Evolutionary conservation across 1,140 invertebrate species (phyloP).

Genomic region (Drosophila nebulosa): DNA sequence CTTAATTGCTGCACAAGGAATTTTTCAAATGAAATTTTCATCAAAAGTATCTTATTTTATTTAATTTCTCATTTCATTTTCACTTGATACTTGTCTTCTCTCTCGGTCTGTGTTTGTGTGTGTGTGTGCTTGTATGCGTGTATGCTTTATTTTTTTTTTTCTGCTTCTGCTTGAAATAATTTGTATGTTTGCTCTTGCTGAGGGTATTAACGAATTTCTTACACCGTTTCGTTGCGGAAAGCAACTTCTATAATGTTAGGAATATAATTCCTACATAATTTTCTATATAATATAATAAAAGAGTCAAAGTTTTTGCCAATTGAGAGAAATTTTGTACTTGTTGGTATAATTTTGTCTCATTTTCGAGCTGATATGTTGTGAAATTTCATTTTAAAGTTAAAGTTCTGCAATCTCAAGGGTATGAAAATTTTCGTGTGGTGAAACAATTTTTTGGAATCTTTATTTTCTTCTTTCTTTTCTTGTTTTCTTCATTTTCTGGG

Average conservation of each 20-base stretch:
- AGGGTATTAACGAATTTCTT: background rate
- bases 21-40: constrained; percentile 68
- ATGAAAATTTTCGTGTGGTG: background rate
- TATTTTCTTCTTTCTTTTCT: too few species aligned
- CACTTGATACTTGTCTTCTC: constrained; percentile 10
- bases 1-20: constrained; percentile 71
- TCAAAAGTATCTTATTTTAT: constrained; percentile 60
- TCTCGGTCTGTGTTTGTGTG: constrained; percentile 11
- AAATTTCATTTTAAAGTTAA: too few species aligned
- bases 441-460: background rate
- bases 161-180: constrained; percentile 48
- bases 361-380: too few species aligned
- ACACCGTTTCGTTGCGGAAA: too few species aligned
- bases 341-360: too few species aligned
- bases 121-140: background rate
- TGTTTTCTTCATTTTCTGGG: constrained; percentile 17
- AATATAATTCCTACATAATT: too few species aligned
- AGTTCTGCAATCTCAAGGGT: background rate
- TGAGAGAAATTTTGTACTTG: too few species aligned
- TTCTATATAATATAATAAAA: too few species aligned
- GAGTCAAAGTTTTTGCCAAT: too few species aligned
- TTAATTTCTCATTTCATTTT: constrained; percentile 48
- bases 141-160: background rate
- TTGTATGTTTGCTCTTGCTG: constrained; percentile 8
- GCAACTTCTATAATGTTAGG: too few species aligned